A percentile compares a stretch with the other conserved stretches of the same genome.
phyloP scores from a whole-genome alignment of 2,113 vertebrate genomes.

The Rattus norvegicus region GRCr8 NC_086024.1:114837501-114838000 shows the following conservation, averaged over 20 bases:
- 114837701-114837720: neutral
- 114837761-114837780: neutral
- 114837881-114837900: neutral
- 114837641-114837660: neutral
- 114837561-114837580: neutral
- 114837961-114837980: neutral
- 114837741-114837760: neutral
- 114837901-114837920: conserved; percentile 20
- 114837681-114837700: neutral
- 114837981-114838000: neutral
- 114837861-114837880: neutral
- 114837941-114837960: neutral
- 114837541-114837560: neutral
- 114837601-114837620: neutral
- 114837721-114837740: neutral
- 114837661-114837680: neutral
- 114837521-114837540: neutral
- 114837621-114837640: neutral
- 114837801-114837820: neutral
- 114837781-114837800: neutral
- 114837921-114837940: neutral
- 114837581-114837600: neutral
- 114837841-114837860: neutral
- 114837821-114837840: neutral
- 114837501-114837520: neutral